Conservation (phyloP, 1,140 invertebrate genomes). For the Drosophila elegans region DNA sequence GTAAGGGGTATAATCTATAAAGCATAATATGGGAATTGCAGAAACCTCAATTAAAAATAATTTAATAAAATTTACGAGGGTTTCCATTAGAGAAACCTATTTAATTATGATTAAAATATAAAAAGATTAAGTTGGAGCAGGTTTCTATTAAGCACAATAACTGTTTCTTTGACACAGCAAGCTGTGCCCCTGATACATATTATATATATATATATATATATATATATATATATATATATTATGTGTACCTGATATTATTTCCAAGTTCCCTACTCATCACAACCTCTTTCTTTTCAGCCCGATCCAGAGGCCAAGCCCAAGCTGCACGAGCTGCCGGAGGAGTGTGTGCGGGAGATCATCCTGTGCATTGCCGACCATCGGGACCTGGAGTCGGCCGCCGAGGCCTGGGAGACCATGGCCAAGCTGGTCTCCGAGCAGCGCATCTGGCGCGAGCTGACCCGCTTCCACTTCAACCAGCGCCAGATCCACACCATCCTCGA, state of each 20-base stretch:
- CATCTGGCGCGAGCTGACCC: conserved; percentile 95
- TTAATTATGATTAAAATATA: too few relatives aligned
- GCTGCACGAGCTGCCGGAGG: conserved; percentile 95
- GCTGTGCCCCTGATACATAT: too few relatives aligned
- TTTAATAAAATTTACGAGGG: too few relatives aligned
- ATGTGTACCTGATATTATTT: too few relatives aligned
- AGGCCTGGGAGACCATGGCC: conserved; percentile 90
- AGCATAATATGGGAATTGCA: too few relatives aligned
- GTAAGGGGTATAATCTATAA: conserved; percentile 77
- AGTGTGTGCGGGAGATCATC: conserved; percentile 96
- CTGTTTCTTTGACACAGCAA: too few relatives aligned
- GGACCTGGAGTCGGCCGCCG: conserved; percentile 89
- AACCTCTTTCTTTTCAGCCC: conserved; percentile 86
- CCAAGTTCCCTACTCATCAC: not conserved
- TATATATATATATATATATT: too few relatives aligned
- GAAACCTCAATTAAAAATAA: too few relatives aligned
- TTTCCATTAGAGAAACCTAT: too few relatives aligned
- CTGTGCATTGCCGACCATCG: conserved; percentile 95
- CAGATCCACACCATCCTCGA: conserved; percentile 91
- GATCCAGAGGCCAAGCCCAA: conserved; percentile 93
- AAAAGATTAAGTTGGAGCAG: too few relatives aligned
- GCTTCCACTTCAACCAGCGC: conserved; percentile 95
- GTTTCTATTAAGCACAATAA: too few relatives aligned
- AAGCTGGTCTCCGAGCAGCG: conserved; percentile 94
- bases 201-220: too few relatives aligned